These are phyloP conservation scores for Acanthosoma haemorrhoidale DNA, from an alignment of 2,888 invertebrate genomes.

Conservation along the genomic window DNA sequence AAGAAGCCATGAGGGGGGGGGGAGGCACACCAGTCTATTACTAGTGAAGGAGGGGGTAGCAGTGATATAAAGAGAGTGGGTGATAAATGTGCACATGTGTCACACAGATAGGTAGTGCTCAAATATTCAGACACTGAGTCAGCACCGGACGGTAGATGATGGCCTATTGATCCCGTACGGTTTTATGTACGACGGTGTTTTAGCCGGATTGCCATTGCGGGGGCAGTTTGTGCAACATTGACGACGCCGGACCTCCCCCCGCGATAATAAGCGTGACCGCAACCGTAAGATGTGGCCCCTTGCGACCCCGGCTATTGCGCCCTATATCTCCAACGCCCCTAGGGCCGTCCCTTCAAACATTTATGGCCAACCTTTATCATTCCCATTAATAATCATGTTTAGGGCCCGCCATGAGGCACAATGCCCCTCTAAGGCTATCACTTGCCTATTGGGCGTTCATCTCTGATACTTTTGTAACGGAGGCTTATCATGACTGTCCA, in stretches of 20 bases:
- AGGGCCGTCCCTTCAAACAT: slow-evolving; percentile 3
- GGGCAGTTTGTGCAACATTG: neutral
- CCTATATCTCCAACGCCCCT: slow-evolving; percentile 3
- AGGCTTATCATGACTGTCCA: too few species aligned
- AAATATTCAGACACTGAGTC: slow-evolving; percentile 3
- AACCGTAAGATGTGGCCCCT: slow-evolving; percentile 19
- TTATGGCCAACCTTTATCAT: slow-evolving; percentile 20
- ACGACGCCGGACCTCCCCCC: neutral
- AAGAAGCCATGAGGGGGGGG: too few species aligned
- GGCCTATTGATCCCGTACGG: neutral
- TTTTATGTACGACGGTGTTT: neutral
- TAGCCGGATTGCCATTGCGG: neutral
- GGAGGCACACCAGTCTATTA: neutral
- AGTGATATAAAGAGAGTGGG: neutral
- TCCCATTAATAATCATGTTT: slow-evolving; percentile 24
- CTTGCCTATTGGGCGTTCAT: neutral
- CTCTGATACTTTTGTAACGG: neutral
- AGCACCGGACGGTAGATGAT: neutral
- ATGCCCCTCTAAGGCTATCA: neutral
- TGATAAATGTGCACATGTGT: slow-evolving; percentile 1
- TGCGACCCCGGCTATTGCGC: slow-evolving; percentile 5
- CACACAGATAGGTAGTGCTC: neutral
- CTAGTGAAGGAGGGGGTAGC: neutral
- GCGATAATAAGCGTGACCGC: slow-evolving; percentile 24
- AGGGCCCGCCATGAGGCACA: neutral